Conservation (phyloP, 2,888 invertebrate species). For the Atherix ibis region DNA sequence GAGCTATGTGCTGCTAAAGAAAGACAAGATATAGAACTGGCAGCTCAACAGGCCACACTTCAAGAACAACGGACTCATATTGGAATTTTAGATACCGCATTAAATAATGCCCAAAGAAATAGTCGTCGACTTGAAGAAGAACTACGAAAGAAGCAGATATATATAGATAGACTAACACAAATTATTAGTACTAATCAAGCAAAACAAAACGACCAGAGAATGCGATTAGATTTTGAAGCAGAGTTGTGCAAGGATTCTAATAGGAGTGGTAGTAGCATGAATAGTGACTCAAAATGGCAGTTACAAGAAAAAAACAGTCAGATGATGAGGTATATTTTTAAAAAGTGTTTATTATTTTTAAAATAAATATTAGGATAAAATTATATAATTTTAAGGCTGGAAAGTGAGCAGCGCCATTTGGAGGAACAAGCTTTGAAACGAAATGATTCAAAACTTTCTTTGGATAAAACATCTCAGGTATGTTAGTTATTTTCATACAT, state of each 20-base stretch:
- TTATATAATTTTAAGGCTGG: slow-evolving; percentile 32
- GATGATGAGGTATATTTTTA: slow-evolving; percentile 35
- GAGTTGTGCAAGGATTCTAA: slow-evolving; percentile 41
- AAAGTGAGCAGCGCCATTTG: slow-evolving; percentile 72
- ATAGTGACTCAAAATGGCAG: slow-evolving; percentile 43
- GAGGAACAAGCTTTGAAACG: slow-evolving; percentile 67
- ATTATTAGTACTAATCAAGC: slow-evolving; percentile 56
- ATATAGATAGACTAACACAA: slow-evolving; percentile 70
- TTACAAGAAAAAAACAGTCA: slow-evolving; percentile 53
- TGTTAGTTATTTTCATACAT: no score
- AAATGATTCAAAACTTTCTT: slow-evolving; percentile 64
- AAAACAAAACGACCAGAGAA: slow-evolving; percentile 66
- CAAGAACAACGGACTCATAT: slow-evolving; percentile 77
- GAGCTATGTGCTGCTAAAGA: slow-evolving; percentile 80
- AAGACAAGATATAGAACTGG: slow-evolving; percentile 78
- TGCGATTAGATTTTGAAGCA: slow-evolving; percentile 69
- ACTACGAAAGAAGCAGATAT: slow-evolving; percentile 71
- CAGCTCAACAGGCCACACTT: slow-evolving; percentile 73
- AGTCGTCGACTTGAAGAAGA: slow-evolving; percentile 79
- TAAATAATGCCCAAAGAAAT: slow-evolving; percentile 80
- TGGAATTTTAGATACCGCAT: slow-evolving; percentile 78
- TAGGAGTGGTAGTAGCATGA: slow-evolving; percentile 18
- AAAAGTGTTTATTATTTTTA: background rate
- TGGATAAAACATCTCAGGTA: slow-evolving; percentile 19
- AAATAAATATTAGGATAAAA: background rate